These are phyloP conservation scores for Beroe forskalii DNA, from an alignment of 37 sponge, comb jelly and placozoan genomes.

Conservation along the genomic window DNA sequence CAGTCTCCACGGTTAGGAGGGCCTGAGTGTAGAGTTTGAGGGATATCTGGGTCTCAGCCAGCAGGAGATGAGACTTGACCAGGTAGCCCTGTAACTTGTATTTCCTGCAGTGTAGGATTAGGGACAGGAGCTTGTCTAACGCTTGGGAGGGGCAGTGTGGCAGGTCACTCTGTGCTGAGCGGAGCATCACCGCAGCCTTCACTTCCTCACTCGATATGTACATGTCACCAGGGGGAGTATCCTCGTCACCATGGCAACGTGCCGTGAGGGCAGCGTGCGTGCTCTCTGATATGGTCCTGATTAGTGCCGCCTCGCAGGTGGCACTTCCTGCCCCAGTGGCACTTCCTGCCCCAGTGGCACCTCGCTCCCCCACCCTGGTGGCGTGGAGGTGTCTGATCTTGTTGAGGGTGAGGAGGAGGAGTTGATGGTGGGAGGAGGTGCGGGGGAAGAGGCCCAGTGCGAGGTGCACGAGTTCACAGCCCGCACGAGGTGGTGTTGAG, in stretches of 20 bases:
- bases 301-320: constrained; percentile 3
- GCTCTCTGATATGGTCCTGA: constrained; percentile 52
- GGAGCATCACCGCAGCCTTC: constrained; percentile 15
- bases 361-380: background rate
- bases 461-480: background rate
- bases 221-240: background rate
- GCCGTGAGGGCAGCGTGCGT: background rate
- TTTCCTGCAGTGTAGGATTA: constrained; percentile 44
- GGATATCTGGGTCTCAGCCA: constrained; percentile 31
- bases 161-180: constrained; percentile 4
- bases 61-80: background rate
- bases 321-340: too few relatives aligned
- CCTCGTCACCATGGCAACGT: background rate
- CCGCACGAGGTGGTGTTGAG: background rate
- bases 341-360: too few relatives aligned
- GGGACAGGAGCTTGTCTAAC: background rate
- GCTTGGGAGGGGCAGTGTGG: background rate
- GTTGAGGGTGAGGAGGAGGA: constrained; percentile 8
- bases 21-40: constrained; percentile 23
- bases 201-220: constrained; percentile 4
- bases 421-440: background rate
- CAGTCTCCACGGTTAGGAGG: background rate
- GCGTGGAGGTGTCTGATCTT: background rate
- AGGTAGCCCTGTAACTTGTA: background rate
- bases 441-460: constrained; percentile 22